Evolutionary conservation across 2,797 vertebrate genomes (phyloP).

Genomic region (Silurus aristotelis): DNA sequence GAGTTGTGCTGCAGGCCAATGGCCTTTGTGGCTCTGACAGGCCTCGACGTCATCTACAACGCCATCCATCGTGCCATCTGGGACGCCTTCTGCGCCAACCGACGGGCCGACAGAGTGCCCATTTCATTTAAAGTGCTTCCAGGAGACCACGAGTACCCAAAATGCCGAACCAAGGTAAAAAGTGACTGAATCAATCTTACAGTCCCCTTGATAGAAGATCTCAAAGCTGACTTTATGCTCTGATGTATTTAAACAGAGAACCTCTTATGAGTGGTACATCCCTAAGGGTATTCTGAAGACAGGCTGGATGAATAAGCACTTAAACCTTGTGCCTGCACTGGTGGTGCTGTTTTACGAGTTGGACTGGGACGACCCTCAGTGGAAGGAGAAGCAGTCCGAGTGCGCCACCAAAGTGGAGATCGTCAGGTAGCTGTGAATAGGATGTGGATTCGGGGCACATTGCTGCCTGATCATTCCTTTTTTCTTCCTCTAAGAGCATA

Average conservation of each 20-base stretch:
- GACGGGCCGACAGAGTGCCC: slow-evolving; percentile 93
- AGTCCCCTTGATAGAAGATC: not conserved
- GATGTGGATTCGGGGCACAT: not conserved
- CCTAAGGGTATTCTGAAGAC: slow-evolving; percentile 98
- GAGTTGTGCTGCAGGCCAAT: slow-evolving; percentile 96
- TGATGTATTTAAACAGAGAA: slow-evolving; percentile 76
- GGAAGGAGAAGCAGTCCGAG: slow-evolving; percentile 97
- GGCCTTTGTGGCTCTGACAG: slow-evolving; percentile 96
- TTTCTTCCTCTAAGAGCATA: not conserved
- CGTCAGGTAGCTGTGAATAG: slow-evolving; percentile 79
- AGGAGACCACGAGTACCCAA: slow-evolving; percentile 96
- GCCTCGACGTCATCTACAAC: slow-evolving; percentile 92
- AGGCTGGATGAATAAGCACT: slow-evolving; percentile 98
- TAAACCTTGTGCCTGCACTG: slow-evolving; percentile 93
- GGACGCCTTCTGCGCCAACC: slow-evolving; percentile 96
- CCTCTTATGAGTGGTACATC: slow-evolving; percentile 98
- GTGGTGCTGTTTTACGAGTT: slow-evolving; percentile 97
- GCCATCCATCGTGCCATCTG: slow-evolving; percentile 95
- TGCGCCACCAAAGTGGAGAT: slow-evolving; percentile 97
- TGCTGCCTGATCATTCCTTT: not conserved
- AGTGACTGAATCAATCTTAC: not conserved
- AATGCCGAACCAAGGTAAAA: slow-evolving; percentile 93
- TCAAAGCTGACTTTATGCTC: not conserved
- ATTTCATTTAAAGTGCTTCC: slow-evolving; percentile 97
- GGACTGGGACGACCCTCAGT: slow-evolving; percentile 96